Conservation (phyloP, 2,888 invertebrate species). For the Philaethria dido region DNA sequence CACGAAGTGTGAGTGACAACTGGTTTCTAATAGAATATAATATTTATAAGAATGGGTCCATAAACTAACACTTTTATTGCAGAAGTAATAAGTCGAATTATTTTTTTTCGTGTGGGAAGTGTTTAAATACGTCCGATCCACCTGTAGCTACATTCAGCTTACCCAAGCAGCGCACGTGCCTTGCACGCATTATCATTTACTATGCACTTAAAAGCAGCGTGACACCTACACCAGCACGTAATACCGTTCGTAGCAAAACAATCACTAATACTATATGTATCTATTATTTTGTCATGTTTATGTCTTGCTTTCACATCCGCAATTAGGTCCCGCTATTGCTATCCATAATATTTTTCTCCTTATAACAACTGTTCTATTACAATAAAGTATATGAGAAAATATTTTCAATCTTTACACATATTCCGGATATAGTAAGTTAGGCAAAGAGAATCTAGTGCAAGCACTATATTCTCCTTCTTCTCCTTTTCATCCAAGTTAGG, state of each 20-base stretch:
- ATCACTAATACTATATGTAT: constrained; percentile 41
- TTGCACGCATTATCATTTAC: constrained; percentile 37
- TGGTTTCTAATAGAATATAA: too few species aligned
- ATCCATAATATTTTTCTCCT: constrained; percentile 47
- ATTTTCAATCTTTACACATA: too few species aligned
- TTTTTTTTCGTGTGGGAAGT: constrained; percentile 13
- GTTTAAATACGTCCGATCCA: constrained; percentile 44
- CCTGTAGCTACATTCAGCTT: constrained; percentile 13
- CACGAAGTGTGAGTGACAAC: too few species aligned
- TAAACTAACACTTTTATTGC: too few species aligned
- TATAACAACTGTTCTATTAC: too few species aligned
- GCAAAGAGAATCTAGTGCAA: too few species aligned
- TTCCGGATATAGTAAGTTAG: too few species aligned
- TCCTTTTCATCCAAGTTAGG: too few species aligned
- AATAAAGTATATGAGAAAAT: too few species aligned
- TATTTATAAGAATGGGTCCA: too few species aligned
- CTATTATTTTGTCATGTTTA: constrained; percentile 44
- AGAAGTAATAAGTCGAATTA: not conserved
- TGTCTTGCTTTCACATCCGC: constrained; percentile 52
- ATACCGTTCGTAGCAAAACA: constrained; percentile 39
- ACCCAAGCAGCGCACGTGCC: constrained; percentile 36
- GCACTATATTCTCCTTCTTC: too few species aligned
- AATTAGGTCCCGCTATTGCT: constrained; percentile 48
- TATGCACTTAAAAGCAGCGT: constrained; percentile 31
- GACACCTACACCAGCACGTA: constrained; percentile 35